Base-by-base conservation (phyloP, 2,888 invertebrate genomes). In the Nematopogon swammerdamellus region DNA sequence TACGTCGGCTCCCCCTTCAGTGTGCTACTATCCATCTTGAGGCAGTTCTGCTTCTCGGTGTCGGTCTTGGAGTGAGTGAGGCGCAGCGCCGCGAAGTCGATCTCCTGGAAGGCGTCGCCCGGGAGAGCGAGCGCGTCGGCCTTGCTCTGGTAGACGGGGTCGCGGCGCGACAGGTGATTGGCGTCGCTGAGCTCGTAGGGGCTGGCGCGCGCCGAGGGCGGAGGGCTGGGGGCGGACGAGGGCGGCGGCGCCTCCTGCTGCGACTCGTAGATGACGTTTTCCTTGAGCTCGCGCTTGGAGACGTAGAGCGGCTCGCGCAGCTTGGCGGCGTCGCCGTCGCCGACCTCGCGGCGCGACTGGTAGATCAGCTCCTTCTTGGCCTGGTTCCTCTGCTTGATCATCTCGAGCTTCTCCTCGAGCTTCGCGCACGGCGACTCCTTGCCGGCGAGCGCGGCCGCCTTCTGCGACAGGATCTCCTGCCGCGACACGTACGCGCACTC, bases 341-440 rank as follows among this genome's bases (percentile, higher is more conserved):
- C 77, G 1, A 71, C 72, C 58, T 81, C 80, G 55, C 76, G 72
- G 55, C 79, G 68, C 16, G 77, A 72, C 59, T 80, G 80, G 60
- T 80, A 80, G 53, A 80, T 80, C 65, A 77, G 68, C 54, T 81
- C 80, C 53, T 80, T 80, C 54, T 80, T 80, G 2, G 80, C 80
- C 60, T 80, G 79, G 55, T 81, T 81, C 54, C 80, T 70, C 59
- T 80, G 77, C 58, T 77, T 79, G 52, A 81, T 81, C 45, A 80
- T 75, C 64, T 80, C 80, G 36, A 80, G 60, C 56, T 80, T 80
- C 50, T 80, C 80, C 59, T 80, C 80, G 45, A 77, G 58, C 49
- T 68, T 65, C 50, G 64, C 64, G 29, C 69, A 65, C 30, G 61
- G 63, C 1, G 71, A 70, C 54, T 80, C 77, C 60, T 72, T 75